Percentiles rank a stretch among this genome's conserved stretches.
These are phyloP conservation scores for Tenthredo mesomela DNA, from an alignment of 2,888 invertebrate genomes.

Conservation along the genomic window DNA sequence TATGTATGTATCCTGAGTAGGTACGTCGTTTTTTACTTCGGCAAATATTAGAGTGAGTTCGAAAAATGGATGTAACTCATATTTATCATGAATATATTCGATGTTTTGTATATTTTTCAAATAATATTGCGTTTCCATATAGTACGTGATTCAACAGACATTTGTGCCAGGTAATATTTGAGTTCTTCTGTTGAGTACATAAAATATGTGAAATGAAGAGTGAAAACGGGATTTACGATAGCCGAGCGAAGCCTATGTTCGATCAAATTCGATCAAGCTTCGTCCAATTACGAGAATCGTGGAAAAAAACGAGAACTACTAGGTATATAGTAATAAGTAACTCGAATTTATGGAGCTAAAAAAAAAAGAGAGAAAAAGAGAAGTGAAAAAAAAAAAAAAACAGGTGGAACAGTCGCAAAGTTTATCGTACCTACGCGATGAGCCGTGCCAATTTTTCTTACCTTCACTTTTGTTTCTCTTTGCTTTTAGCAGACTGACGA, in stretches of 20 bases:
- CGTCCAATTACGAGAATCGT: not conserved
- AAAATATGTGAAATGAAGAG: not conserved
- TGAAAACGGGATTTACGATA: not conserved
- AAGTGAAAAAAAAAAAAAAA: not conserved
- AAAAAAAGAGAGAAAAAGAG: not conserved
- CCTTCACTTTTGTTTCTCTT: not conserved
- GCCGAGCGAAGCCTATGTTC: not conserved
- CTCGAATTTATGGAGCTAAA: not conserved
- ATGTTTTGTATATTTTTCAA: not conserved
- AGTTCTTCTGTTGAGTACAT: not conserved
- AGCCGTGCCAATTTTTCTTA: not conserved
- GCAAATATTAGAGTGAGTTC: not conserved
- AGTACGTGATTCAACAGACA: not conserved
- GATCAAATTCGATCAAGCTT: not conserved
- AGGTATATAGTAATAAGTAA: not conserved
- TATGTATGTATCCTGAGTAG: not conserved
- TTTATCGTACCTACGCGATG: not conserved
- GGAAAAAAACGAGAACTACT: not conserved
- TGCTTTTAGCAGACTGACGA: not conserved
- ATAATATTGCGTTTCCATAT: not conserved
- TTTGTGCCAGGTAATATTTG: not conserved
- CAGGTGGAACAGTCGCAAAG: not conserved
- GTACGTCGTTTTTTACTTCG: too few species aligned
- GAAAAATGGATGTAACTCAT: not conserved
- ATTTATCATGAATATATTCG: not conserved